Base-by-base conservation (phyloP, 2,797 vertebrate species). In the Paguma larvata region DNA sequence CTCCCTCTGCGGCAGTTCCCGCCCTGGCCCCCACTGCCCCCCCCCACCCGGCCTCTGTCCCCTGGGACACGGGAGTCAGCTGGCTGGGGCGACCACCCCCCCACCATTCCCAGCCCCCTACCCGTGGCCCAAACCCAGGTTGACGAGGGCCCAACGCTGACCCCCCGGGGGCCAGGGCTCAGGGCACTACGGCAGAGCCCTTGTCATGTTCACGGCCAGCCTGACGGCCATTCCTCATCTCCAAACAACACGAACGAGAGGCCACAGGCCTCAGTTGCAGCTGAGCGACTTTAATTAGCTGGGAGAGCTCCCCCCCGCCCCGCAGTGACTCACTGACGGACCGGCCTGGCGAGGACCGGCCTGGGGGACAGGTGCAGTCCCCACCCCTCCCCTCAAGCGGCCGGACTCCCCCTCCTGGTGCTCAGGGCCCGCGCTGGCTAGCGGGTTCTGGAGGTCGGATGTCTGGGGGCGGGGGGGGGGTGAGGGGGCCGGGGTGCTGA, bases 271-370 rank as follows among this genome's bases (percentile, higher is more conserved):
- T 96, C 85, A 0, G 89, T 27, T 95, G 97, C 67, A 77, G 89
- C 79, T 73, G 96, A 86, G 96, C 97, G 94, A 79, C 95, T 97
- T 97, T 97, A 98, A 98, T 98, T 96, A 98, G 95, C 85, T 23
- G 48, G 92, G 88, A 85, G 51, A 78, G 27, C 94, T 98, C 95
- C 95, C 96, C 95, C 95, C 94, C 38, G 3, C 38, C 38, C 94
- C 94, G 95, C 90, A 87, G 92, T 90, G 97, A 97, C 95, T 95
- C 14, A 75, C 85, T 34, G 32, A 84, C 53, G 19, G 65, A 80
- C 72, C 2, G 38, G 38, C 38, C 38, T 38, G 38, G 38, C 38
- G 38, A 38, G 38, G 38, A 80, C 77, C 89, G 72, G 86, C 93
- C 91, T 82, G 65, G 72, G 73, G 93, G 77, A 89, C 70, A 38